Conservation (phyloP, 2,113 vertebrate genomes). For the Falcunculus frontatus region DNA sequence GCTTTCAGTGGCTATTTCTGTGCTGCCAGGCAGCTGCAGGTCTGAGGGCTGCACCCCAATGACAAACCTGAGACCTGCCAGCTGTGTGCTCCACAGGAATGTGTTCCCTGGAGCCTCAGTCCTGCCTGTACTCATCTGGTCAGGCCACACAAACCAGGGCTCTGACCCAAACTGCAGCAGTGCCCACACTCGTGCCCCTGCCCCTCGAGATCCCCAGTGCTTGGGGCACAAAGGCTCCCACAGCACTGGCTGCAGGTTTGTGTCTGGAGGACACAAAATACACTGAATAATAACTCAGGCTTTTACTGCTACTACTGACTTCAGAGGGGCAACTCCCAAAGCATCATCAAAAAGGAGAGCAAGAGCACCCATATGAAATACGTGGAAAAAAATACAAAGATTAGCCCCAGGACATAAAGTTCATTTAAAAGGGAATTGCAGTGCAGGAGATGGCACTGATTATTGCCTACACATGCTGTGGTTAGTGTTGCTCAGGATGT, state of each 20-base stretch:
- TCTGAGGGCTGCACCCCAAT: not conserved
- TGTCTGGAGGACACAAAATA: not conserved
- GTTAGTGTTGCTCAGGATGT: not conserved
- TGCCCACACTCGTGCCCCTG: not conserved
- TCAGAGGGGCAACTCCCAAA: not conserved
- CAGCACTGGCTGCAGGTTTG: not conserved
- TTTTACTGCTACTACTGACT: not conserved
- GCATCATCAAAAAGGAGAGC: not conserved
- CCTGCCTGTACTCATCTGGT: rapidly evolving
- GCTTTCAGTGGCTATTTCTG: not conserved
- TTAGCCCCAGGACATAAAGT: not conserved
- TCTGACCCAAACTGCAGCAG: not conserved
- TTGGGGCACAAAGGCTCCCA: not conserved
- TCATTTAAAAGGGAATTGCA: not conserved
- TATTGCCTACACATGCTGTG: not conserved
- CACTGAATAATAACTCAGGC: not conserved
- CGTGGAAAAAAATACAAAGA: rapidly evolving
- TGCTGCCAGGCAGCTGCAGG: not conserved
- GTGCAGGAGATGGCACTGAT: not conserved
- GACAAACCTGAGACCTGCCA: not conserved
- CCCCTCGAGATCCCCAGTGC: rapidly evolving
- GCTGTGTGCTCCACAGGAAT: not conserved
- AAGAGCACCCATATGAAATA: not conserved
- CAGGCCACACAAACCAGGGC: not conserved
- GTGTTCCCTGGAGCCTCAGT: not conserved